phyloP scores from a whole-genome alignment of 2,797 vertebrate species.

The Numenius phaeopus region DNA sequence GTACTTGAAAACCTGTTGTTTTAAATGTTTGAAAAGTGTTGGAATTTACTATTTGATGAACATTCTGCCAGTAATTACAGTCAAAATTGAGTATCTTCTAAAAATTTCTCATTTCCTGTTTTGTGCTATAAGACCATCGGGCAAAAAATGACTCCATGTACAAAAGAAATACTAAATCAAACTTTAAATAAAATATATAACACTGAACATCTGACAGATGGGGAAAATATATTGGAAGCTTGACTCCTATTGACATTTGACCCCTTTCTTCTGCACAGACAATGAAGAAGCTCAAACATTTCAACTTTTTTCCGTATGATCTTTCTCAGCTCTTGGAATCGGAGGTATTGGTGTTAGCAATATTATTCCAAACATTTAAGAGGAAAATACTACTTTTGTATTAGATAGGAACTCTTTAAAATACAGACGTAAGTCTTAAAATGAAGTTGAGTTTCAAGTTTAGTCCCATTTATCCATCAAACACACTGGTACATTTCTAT shows the following conservation, averaged over 20 bases:
- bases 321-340: background rate
- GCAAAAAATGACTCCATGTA: background rate
- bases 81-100: background rate
- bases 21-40: background rate
- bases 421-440: background rate
- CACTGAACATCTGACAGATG: background rate
- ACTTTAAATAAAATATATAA: slow-evolving; percentile 1
- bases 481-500: background rate
- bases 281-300: background rate
- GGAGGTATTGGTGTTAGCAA: background rate
- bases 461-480: background rate
- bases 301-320: background rate
- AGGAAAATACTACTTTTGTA: background rate
- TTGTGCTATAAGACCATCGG: background rate
- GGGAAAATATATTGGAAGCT: background rate
- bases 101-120: background rate
- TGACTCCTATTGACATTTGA: background rate
- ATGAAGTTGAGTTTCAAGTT: background rate
- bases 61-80: background rate
- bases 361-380: background rate
- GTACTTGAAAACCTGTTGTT: background rate
- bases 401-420: background rate
- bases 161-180: background rate
- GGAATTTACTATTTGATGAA: background rate
- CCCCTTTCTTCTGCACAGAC: background rate